Percentiles rank a stretch among this genome's conserved stretches.
phyloP scores from a whole-genome alignment of 2,113 vertebrate species.

The Lepisosteus oculatus region DNA sequence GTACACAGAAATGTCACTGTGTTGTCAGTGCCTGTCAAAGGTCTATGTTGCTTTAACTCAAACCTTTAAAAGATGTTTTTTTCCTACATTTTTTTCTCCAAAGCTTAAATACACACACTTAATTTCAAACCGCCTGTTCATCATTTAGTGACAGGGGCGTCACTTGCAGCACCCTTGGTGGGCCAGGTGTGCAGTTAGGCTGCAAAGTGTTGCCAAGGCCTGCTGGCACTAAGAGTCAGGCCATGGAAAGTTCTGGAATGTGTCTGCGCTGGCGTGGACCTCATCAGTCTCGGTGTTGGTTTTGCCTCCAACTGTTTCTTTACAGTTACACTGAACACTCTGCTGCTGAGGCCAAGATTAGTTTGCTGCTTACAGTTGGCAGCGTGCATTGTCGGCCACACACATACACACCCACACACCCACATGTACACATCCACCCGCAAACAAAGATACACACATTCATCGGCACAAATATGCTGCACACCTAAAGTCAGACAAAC shows the following conservation, averaged over 20 bases:
- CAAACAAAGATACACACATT: neutral
- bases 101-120: conserved; percentile 67
- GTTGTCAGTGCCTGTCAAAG: conserved; percentile 13
- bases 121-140: conserved; percentile 69
- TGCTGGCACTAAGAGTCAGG: conserved; percentile 53
- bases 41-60: conserved; percentile 40
- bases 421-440: neutral
- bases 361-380: neutral
- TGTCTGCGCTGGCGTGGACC: conserved; percentile 58
- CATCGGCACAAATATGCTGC: neutral
- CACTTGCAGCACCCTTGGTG: conserved; percentile 62
- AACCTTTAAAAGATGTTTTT: conserved; percentile 46
- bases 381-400: conserved; percentile 43
- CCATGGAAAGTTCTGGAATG: conserved; percentile 70
- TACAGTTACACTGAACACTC: conserved; percentile 55
- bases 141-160: conserved; percentile 63
- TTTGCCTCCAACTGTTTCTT: conserved; percentile 71
- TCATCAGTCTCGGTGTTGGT: conserved; percentile 61
- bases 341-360: neutral
- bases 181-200: conserved; percentile 65
- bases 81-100: conserved; percentile 25
- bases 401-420: conserved; percentile 10
- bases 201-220: conserved; percentile 51
- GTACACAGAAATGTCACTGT: conserved; percentile 23
- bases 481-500: neutral